Evolutionary conservation across 2,113 vertebrate species (phyloP).

Genomic region (Piaya cayana): DNA sequence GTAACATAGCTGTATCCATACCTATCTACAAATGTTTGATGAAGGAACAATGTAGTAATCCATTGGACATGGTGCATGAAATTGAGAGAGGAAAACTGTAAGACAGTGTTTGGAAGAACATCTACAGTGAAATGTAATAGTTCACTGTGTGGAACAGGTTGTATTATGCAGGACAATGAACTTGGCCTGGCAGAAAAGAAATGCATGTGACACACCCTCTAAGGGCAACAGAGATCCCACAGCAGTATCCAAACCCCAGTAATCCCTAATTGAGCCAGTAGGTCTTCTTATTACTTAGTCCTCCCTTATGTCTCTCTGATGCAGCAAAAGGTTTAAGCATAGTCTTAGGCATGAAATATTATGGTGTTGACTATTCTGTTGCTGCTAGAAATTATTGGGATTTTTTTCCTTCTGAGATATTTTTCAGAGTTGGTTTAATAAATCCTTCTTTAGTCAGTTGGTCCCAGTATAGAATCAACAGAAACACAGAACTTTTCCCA

Average conservation of each 20-base stretch:
- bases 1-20: background rate
- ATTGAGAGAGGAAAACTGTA: background rate
- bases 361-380: background rate
- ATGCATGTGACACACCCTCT: rapidly evolving
- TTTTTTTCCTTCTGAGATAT: background rate
- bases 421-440: background rate
- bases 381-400: background rate
- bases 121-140: background rate
- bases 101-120: background rate
- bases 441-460: background rate
- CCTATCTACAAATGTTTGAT: background rate
- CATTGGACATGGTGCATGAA: background rate
- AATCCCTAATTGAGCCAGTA: background rate
- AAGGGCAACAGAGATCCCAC: background rate
- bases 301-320: background rate
- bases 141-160: background rate
- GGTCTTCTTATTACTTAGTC: background rate
- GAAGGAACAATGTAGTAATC: background rate
- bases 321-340: background rate
- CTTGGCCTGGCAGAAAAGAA: background rate
- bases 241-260: background rate
- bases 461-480: background rate
- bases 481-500: background rate
- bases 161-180: background rate
- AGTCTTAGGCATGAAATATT: background rate